Evolutionary conservation across 1,140 invertebrate species (phyloP).

Genomic region (Camponotus vicinus): DNA sequence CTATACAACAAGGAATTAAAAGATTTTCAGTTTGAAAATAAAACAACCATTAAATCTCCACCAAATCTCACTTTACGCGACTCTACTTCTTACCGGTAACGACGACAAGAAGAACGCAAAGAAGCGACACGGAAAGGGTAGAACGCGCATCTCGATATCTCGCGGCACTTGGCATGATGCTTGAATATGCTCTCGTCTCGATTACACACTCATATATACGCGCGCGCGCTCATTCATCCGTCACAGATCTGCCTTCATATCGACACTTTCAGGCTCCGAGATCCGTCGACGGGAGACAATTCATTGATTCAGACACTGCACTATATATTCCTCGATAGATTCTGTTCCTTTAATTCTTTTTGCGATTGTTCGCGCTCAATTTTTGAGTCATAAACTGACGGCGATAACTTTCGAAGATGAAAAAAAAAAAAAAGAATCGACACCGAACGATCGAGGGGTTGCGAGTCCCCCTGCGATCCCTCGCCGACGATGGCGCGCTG

Average conservation of each 20-base stretch:
- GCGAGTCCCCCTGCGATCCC: constrained; percentile 55
- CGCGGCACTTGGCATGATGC: constrained; percentile 79
- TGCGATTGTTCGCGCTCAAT: not conserved
- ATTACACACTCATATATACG: constrained; percentile 65
- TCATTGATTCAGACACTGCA: constrained; percentile 58
- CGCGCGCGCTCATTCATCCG: constrained; percentile 65
- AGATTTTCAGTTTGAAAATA: constrained; percentile 5
- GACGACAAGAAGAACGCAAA: constrained; percentile 75
- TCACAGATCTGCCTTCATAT: constrained; percentile 76
- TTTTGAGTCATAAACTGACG: no score
- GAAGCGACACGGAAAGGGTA: constrained; percentile 71
- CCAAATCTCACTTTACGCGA: constrained; percentile 27
- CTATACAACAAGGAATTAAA: not conserved
- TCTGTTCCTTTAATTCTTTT: not conserved
- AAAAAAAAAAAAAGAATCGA: not conserved
- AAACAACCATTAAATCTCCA: constrained; percentile 16
- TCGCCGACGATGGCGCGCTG: constrained; percentile 60
- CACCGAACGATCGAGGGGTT: constrained; percentile 1
- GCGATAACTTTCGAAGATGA: not conserved
- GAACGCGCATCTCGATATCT: constrained; percentile 73
- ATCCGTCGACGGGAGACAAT: constrained; percentile 28
- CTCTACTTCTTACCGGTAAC: constrained; percentile 79
- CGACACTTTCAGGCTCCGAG: constrained; percentile 67
- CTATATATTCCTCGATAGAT: constrained; percentile 28
- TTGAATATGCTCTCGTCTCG: constrained; percentile 50